Evolutionary conservation across 2,113 vertebrate species (phyloP), one percentile per base, ranked within the genome.

Genomic region (Anarrhichthys ocellatus): DNA sequence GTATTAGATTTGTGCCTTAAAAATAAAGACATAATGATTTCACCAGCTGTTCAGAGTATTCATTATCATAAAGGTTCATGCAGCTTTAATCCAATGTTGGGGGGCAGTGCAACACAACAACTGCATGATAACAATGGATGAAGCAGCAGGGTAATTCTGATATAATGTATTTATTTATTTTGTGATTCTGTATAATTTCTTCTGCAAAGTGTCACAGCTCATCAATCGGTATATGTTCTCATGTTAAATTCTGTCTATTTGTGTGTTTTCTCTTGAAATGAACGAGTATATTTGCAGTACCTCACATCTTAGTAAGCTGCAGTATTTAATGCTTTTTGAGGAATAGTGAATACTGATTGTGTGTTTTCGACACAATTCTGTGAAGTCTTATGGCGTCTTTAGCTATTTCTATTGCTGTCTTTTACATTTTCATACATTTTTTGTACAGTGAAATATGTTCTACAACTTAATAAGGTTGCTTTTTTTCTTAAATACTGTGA

Each of bases 151-250:
- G 61, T 69, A 64, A 81, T 81, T 90, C 83, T 89, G 74, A 71
- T 75, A 34, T 81, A 75, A 68, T 84, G 76, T 93, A 93, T 92
- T 94, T 93, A 93, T 94, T 93, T 91, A 91, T 94, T 90, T 87
- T 83, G 80, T 90, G 76, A 89, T 84, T 75, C 52, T 87, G 65
- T 76, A 67, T 87, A 20, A 2, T 78, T 63, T 85, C 46, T 78
- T 82, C 68, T 83, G 44, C 27, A 27, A 72, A 80, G 50, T 82
- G 63, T 67, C 81, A 83, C 62, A 62, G 52, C 73, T 87, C 38
- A 88, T 62, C 56, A 83, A 78, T 83, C 72, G 58, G n/a, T 82
- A 34, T 81, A 34, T 81, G 62, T 76, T 68, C 32, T 81, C 32
- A 11, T 67, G 64, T 68, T 76, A 56, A 69, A 74, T 73, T 64